These are phyloP conservation scores for Microplitis manilae DNA, from an alignment of 2,888 invertebrate genomes.

Conservation along the genomic window DNA sequence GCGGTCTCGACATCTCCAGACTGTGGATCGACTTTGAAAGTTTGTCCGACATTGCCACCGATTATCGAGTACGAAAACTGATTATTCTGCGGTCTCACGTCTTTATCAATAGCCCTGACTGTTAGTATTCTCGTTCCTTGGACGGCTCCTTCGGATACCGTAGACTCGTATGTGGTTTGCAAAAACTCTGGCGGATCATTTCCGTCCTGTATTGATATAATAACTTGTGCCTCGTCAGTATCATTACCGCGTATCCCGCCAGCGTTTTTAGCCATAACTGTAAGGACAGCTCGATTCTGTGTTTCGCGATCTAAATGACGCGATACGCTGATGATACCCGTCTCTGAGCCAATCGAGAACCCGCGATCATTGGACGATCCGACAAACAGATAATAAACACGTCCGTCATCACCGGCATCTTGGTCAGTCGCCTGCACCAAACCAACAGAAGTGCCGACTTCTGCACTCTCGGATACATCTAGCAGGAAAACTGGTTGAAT, in stretches of 20 bases:
- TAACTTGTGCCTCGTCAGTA: conserved; percentile 95
- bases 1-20: conserved; percentile 87
- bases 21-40: conserved; percentile 91
- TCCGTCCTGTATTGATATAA: conserved; percentile 94
- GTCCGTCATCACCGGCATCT: conserved; percentile 89
- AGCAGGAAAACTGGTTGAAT: conserved; percentile 92
- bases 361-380: conserved; percentile 94
- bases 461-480: conserved; percentile 93
- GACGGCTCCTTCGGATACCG: conserved; percentile 85
- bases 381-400: conserved; percentile 92
- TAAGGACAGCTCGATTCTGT: conserved; percentile 89
- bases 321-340: conserved; percentile 88
- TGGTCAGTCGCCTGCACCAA: conserved; percentile 90
- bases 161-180: conserved; percentile 83
- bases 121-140: conserved; percentile 83
- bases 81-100: conserved; percentile 91
- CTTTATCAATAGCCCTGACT: conserved; percentile 92
- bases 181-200: conserved; percentile 96
- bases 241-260: conserved; percentile 96
- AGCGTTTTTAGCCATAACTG: conserved; percentile 94
- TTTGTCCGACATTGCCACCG: conserved; percentile 85
- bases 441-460: conserved; percentile 88
- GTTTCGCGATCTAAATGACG: conserved; percentile 88
- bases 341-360: conserved; percentile 87
- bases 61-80: conserved; percentile 93